These are phyloP conservation scores for Acronicta psi DNA, from an alignment of 2,888 invertebrate species.

Conservation along the genomic window DNA sequence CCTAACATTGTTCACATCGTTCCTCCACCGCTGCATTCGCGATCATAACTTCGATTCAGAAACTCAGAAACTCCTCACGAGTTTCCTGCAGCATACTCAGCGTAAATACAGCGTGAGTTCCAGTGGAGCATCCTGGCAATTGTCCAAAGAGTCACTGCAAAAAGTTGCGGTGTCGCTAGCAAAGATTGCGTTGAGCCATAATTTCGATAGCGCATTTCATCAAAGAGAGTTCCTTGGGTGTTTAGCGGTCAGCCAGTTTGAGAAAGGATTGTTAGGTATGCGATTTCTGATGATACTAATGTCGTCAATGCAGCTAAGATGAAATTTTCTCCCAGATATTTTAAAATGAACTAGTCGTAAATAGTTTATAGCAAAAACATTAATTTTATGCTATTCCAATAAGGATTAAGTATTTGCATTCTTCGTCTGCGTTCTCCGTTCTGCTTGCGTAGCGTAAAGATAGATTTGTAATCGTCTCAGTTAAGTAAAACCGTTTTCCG, in stretches of 20 bases:
- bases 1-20: conserved; percentile 88
- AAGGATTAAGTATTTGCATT: too few relatives aligned
- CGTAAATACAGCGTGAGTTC: conserved; percentile 79
- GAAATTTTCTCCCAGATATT: not conserved
- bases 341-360: too few relatives aligned
- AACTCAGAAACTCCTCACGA: conserved; percentile 71
- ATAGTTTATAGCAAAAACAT: too few relatives aligned
- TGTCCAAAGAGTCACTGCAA: conserved; percentile 88
- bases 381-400: too few relatives aligned
- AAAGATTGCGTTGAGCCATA: conserved; percentile 89
- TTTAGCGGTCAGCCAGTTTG: conserved; percentile 88
- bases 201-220: conserved; percentile 90
- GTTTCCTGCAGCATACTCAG: conserved; percentile 76
- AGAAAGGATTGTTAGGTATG: conserved; percentile 86
- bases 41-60: conserved; percentile 83
- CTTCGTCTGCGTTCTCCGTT: not conserved
- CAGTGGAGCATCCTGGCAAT: conserved; percentile 70
- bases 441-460: too few relatives aligned
- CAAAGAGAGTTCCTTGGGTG: conserved; percentile 90
- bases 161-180: conserved; percentile 89
- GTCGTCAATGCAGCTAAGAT: too few relatives aligned
- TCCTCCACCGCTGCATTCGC: conserved; percentile 87
- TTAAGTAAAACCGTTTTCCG: too few relatives aligned
- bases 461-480: too few relatives aligned
- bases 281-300: not conserved